Evolutionary conservation across 1,140 invertebrate species (phyloP).

Genomic region (Psilanteris sp.): DNA sequence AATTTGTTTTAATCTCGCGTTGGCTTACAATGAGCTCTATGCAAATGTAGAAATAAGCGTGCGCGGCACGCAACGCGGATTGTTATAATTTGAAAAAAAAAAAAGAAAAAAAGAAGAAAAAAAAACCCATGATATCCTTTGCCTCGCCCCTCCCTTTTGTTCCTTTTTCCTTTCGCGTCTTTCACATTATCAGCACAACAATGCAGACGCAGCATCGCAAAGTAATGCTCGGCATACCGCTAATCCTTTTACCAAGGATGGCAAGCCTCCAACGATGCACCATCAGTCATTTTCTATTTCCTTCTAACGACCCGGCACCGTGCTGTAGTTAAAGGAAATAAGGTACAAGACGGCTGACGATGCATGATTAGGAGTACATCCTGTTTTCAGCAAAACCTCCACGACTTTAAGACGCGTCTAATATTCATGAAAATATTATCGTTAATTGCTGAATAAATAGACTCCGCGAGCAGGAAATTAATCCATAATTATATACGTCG

Average conservation of each 20-base stretch:
- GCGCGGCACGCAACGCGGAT: no score
- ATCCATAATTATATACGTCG: slow-evolving; percentile 16
- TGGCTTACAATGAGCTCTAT: no score
- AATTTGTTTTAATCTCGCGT: no score
- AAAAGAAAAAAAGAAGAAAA: no score
- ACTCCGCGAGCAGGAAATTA: slow-evolving; percentile 19
- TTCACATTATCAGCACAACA: no score
- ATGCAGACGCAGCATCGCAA: slow-evolving; percentile 4
- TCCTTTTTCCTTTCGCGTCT: slow-evolving; percentile 7
- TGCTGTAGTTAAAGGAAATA: slow-evolving; percentile 40
- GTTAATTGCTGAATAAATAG: slow-evolving; percentile 33
- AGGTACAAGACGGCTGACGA: slow-evolving; percentile 31
- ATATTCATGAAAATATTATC: slow-evolving; percentile 42
- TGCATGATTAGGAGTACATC: slow-evolving; percentile 47
- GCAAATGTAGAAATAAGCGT: no score
- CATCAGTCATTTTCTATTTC: slow-evolving; percentile 60
- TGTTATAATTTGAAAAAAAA: no score
- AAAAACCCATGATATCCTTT: no score
- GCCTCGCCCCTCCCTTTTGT: not conserved
- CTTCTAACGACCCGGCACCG: slow-evolving; percentile 31
- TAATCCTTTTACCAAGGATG: slow-evolving; percentile 41
- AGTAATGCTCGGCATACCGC: slow-evolving; percentile 5
- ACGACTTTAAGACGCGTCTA: slow-evolving; percentile 31
- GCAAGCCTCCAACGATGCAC: slow-evolving; percentile 36
- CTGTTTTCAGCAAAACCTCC: slow-evolving; percentile 33